Base-by-base conservation (phyloP, 2,888 invertebrate genomes). In the Marasmarcha lunaedactyla region DNA sequence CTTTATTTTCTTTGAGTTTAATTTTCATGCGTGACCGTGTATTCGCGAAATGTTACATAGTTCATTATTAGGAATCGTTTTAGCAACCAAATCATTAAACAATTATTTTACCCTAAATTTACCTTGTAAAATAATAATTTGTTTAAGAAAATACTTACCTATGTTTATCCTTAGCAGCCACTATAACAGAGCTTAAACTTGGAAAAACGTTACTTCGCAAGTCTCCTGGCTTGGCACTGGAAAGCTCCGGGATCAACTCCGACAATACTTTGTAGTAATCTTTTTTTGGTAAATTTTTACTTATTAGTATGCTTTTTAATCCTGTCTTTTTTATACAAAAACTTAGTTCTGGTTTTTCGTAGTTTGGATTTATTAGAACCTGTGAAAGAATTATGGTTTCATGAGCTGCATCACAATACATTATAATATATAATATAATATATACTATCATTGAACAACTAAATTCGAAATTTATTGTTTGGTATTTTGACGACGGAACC, bases 351-450 rank as follows among this genome's bases (percentile, higher is more conserved):
- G 73, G 59, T 6, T 86, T 77, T 58, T 89, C 87, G 61, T 92
- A 95, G 0, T 86, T 85, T 0, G 95, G 91, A 59, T 97, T 96
- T 38, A 95, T 85, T 38, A 90, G 88, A 2, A 93, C 93, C 89
- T 91, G 63, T 26, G 59, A 59, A 39, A 15, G 27, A n/a, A 25
- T 36, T 30, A 14, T 20, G 37, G 6, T 35, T n/a, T n/a, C n/a
- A n/a, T n/a, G n/a, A n/a, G n/a, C n/a, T n/a, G n/a, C n/a, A n/a
- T n/a, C n/a, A n/a, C n/a, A n/a, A n/a, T n/a, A n/a, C n/a, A n/a
- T n/a, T n/a, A n/a, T n/a, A n/a, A n/a, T n/a, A n/a, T n/a, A n/a
- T n/a, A n/a, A n/a, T n/a, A n/a, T n/a, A n/a, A n/a, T n/a, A n/a
- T n/a, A n/a, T n/a, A n/a, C n/a, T n/a, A n/a, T n/a, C n/a, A n/a